These are phyloP conservation scores for Pagrus major DNA, from an alignment of 2,113 vertebrate genomes.

Conservation along the genomic window DNA sequence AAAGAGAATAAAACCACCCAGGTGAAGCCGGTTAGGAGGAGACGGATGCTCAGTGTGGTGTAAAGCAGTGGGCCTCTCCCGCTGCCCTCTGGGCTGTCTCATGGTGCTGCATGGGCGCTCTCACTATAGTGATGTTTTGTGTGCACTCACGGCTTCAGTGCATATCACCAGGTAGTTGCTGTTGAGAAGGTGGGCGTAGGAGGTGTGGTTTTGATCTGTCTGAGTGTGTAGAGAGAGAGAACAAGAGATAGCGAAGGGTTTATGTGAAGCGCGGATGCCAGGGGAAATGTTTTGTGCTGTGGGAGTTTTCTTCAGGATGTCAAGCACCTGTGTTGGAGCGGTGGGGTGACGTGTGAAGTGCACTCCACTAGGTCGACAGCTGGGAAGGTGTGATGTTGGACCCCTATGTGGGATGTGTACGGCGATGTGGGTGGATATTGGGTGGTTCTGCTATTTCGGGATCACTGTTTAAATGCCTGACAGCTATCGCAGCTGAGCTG, in stretches of 20 bases:
- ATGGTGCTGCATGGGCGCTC: slow-evolving; percentile 56
- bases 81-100: slow-evolving; percentile 64
- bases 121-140: slow-evolving; percentile 29
- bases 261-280: slow-evolving; percentile 53
- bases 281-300: slow-evolving; percentile 74
- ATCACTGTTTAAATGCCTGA: slow-evolving; percentile 71
- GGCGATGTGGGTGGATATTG: slow-evolving; percentile 62
- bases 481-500: slow-evolving; percentile 59
- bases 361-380: slow-evolving; percentile 70
- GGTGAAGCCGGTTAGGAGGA: slow-evolving; percentile 37
- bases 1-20: slow-evolving; percentile 35
- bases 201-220: slow-evolving; percentile 67
- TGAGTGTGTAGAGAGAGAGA: slow-evolving; percentile 55
- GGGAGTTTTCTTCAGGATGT: slow-evolving; percentile 78
- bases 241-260: slow-evolving; percentile 60
- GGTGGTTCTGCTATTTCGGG: slow-evolving; percentile 72
- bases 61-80: slow-evolving; percentile 51
- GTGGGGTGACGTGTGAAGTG: slow-evolving; percentile 73
- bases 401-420: slow-evolving; percentile 62
- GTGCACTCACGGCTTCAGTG: slow-evolving; percentile 53
- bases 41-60: slow-evolving; percentile 42
- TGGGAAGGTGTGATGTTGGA: slow-evolving; percentile 68
- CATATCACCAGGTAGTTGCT: slow-evolving; percentile 63
- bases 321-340: slow-evolving; percentile 70
- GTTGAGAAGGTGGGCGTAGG: slow-evolving; percentile 60